A percentile compares a stretch with the other conserved stretches of the same genome.
Conservation (phyloP, 1,140 invertebrate genomes). For the Melitaea cinxia region DNA sequence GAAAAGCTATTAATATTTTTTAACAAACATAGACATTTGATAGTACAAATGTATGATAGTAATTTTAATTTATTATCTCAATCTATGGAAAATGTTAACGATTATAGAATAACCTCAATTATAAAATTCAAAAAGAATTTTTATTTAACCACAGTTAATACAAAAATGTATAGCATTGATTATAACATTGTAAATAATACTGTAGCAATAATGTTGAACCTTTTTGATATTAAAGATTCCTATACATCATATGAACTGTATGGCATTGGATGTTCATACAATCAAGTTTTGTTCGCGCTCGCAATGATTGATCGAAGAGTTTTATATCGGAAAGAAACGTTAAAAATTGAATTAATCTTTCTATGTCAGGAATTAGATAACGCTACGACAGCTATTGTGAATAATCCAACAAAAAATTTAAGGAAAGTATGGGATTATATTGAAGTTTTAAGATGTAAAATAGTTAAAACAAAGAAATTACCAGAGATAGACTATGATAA, state of each 20-base stretch:
- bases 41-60: constrained; percentile 54
- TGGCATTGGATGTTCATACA: constrained; percentile 49
- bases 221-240: constrained; percentile 50
- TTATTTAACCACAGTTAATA: constrained; percentile 56
- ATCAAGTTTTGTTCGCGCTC: constrained; percentile 46
- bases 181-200: constrained; percentile 33
- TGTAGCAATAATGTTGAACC: constrained; percentile 39
- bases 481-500: constrained; percentile 54
- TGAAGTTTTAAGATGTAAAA: constrained; percentile 57
- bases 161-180: constrained; percentile 53
- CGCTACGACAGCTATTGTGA: constrained; percentile 43
- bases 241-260: constrained; percentile 49
- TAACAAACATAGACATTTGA: constrained; percentile 65
- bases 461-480: constrained; percentile 53
- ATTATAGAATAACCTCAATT: constrained; percentile 58
- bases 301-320: constrained; percentile 51
- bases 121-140: constrained; percentile 36
- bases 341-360: constrained; percentile 51
- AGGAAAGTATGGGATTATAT: constrained; percentile 63
- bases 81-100: constrained; percentile 55
- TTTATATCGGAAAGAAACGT: constrained; percentile 47
- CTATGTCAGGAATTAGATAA: constrained; percentile 36
- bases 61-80: constrained; percentile 51
- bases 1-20: constrained; percentile 53
- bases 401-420: constrained; percentile 58